Evolutionary conservation across 2,113 vertebrate species (phyloP).

Genomic region (Meleagris gallopavo): DNA sequence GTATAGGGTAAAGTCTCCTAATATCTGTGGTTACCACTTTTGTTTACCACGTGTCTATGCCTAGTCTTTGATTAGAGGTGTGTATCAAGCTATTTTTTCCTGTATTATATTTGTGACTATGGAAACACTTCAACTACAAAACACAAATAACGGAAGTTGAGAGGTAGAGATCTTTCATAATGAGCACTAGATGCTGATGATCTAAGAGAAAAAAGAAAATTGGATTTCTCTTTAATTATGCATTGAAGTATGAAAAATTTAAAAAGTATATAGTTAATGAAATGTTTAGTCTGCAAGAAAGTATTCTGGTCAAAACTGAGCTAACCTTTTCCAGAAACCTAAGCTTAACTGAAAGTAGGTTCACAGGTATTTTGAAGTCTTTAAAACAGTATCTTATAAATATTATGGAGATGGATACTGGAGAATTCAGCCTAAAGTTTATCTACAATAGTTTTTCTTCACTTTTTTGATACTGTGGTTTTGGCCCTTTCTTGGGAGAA

Average conservation of each 20-base stretch:
- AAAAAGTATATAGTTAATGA: not conserved
- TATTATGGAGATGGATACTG: not conserved
- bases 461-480: not conserved
- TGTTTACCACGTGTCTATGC: not conserved
- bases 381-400: not conserved
- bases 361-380: not conserved
- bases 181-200: not conserved
- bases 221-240: conserved; percentile 1
- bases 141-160: not conserved
- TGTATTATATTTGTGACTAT: not conserved
- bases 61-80: not conserved
- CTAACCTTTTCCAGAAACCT: conserved; percentile 27
- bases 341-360: conserved; percentile 2
- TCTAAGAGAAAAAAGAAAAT: not conserved
- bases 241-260: conserved; percentile 36
- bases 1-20: not conserved
- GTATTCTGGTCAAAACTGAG: conserved; percentile 1
- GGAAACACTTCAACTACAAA: not conserved
- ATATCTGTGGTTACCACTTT: not conserved
- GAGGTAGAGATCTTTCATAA: not conserved
- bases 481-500: not conserved
- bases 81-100: not conserved
- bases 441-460: not conserved
- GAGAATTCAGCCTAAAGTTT: not conserved
- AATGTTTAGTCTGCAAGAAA: not conserved